Conservation (phyloP, 2,888 invertebrate species). For the Operophtera brumata region DNA sequence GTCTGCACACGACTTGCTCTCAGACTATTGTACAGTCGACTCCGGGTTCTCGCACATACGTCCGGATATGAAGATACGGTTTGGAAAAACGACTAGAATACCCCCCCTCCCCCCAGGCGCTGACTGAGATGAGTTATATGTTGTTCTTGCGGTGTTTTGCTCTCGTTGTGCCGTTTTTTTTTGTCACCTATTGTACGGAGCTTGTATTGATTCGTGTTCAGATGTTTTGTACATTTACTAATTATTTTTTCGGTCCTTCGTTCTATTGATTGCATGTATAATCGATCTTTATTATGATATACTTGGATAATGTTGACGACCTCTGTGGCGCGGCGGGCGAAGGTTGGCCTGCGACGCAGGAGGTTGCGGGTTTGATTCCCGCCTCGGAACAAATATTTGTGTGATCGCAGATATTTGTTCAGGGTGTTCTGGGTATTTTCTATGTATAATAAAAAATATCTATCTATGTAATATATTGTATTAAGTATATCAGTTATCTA, state of each 20-base stretch:
- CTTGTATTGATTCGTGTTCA: conserved; percentile 55
- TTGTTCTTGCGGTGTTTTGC: conserved; percentile 38
- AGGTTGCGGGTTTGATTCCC: too few relatives aligned
- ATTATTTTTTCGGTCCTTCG: conserved; percentile 33
- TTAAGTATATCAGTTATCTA: too few relatives aligned
- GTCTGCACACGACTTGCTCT: conserved; percentile 10
- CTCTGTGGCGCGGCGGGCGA: too few relatives aligned
- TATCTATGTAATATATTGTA: too few relatives aligned
- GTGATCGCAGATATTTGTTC: too few relatives aligned
- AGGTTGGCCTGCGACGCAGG: too few relatives aligned
- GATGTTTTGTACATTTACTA: conserved; percentile 39
- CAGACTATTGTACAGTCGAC: conserved; percentile 20
- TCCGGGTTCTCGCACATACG: conserved; percentile 33
- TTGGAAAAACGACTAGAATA: conserved; percentile 65
- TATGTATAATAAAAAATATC: too few relatives aligned
- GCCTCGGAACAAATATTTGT: too few relatives aligned
- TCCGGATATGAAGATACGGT: conserved; percentile 78
- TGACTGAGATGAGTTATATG: conserved; percentile 38
- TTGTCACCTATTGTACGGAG: conserved; percentile 49
- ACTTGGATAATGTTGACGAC: background rate
- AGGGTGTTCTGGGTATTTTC: too few relatives aligned
- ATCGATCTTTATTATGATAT: background rate
- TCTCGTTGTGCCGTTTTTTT: conserved; percentile 16
- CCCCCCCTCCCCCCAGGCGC: conserved; percentile 28
- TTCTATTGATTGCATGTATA: conserved; percentile 6